phyloP scores from a whole-genome alignment of 2,888 invertebrate genomes.

The Caenorhabditis doughertyi region DNA sequence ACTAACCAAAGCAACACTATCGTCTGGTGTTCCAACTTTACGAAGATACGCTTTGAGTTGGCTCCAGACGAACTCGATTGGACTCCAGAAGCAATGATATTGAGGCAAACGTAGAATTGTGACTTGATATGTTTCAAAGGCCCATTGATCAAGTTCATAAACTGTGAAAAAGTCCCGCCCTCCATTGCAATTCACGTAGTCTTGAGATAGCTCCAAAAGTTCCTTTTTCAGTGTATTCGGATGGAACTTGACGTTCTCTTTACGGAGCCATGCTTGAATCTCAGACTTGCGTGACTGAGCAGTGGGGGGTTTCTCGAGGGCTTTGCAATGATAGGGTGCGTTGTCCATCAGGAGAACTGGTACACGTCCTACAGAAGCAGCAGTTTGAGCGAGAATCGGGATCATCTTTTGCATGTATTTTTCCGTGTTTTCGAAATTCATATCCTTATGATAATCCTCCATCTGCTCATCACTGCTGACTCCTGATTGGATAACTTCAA shows the following conservation, averaged over 20 bases:
- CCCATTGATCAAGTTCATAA: slow-evolving; percentile 1
- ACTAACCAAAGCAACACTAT: neutral
- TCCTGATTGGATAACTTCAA: neutral
- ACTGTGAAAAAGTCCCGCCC: neutral
- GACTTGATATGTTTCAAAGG: neutral
- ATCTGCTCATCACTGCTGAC: neutral
- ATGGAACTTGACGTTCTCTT: neutral
- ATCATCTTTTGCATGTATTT: neutral
- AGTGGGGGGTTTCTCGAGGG: slow-evolving; percentile 3
- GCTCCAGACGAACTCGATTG: slow-evolving; percentile 8
- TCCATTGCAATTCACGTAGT: neutral
- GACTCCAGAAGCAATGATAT: slow-evolving; percentile 13
- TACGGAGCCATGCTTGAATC: neutral
- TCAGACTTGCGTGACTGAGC: neutral
- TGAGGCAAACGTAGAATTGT: neutral
- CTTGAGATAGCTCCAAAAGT: neutral
- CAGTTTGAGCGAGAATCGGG: neutral
- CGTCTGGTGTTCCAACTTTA: neutral
- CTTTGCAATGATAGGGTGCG: slow-evolving; percentile 5
- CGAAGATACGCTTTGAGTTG: neutral
- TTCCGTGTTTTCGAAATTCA: neutral
- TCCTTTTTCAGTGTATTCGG: neutral
- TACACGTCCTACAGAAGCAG: neutral
- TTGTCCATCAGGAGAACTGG: neutral
- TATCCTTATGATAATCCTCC: slow-evolving; percentile 1